phyloP scores from a whole-genome alignment of 2,888 invertebrate species.

The Lampropteryx suffumata region DNA sequence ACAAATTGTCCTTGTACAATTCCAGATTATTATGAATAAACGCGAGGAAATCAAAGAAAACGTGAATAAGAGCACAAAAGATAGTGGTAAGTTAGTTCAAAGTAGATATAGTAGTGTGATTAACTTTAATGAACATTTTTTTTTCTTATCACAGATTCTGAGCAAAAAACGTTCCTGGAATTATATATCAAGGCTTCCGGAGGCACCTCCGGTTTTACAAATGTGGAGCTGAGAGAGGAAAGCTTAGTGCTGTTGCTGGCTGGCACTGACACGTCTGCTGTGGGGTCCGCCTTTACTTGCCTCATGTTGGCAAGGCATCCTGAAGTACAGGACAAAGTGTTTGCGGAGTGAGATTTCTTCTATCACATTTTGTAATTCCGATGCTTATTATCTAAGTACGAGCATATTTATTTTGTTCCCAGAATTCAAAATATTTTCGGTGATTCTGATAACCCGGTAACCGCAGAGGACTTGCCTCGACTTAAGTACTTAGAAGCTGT shows the following conservation, averaged over 20 bases:
- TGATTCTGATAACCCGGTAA: constrained; percentile 30
- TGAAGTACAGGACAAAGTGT: constrained; percentile 49
- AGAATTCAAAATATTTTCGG: constrained; percentile 43
- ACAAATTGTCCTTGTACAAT: no score
- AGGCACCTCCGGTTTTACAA: constrained; percentile 36
- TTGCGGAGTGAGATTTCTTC: constrained; percentile 51
- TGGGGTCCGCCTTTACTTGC: constrained; percentile 43
- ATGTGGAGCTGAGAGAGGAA: constrained; percentile 52
- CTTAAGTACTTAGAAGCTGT: constrained; percentile 42
- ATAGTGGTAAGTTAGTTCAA: not conserved
- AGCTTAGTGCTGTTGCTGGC: constrained; percentile 50
- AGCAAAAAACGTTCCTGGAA: constrained; percentile 48
- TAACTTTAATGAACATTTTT: no score
- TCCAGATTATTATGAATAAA: constrained; percentile 21
- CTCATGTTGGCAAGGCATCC: constrained; percentile 47
- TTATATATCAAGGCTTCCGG: constrained; percentile 44
- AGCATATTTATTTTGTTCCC: not conserved
- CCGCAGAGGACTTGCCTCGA: constrained; percentile 33
- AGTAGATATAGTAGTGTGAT: no score
- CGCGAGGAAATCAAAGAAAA: constrained; percentile 9
- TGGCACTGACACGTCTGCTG: constrained; percentile 58
- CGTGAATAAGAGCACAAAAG: not conserved
- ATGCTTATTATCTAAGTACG: no score
- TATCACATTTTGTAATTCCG: no score
- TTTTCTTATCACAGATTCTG: no score